phyloP scores from a whole-genome alignment of 1,140 invertebrate species.

The Notospermus geniculatus region DNA sequence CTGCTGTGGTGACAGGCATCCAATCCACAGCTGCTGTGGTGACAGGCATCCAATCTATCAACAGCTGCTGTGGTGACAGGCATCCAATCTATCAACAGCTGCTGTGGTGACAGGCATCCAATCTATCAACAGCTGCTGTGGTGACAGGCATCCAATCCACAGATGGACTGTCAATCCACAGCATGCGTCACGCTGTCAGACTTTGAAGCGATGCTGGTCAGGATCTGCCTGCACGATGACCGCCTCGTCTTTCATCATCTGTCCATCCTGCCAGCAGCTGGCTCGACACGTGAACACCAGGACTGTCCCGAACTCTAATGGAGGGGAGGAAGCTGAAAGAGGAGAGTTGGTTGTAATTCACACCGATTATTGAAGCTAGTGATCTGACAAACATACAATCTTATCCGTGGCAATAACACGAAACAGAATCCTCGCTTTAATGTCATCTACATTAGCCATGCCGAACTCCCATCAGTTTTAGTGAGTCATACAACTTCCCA shows the following conservation, averaged over 20 bases:
- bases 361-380: too few relatives aligned
- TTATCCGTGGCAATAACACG: too few relatives aligned
- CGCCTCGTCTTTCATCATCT: conserved; percentile 68
- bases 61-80: too few relatives aligned
- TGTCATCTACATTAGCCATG: background rate
- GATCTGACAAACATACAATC: too few relatives aligned
- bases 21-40: too few relatives aligned
- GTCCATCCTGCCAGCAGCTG: conserved; percentile 76
- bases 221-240: conserved; percentile 74
- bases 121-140: too few relatives aligned
- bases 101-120: too few relatives aligned
- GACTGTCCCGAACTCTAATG: conserved; percentile 74
- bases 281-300: conserved; percentile 76
- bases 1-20: too few relatives aligned
- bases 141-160: too few relatives aligned
- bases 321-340: conserved; percentile 51
- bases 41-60: too few relatives aligned
- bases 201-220: conserved; percentile 36
- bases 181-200: background rate
- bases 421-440: background rate
- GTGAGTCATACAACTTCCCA: background rate
- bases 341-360: background rate
- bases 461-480: conserved; percentile 23
- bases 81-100: too few relatives aligned
- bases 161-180: too few relatives aligned